Evolutionary conservation across 2,113 vertebrate genomes (phyloP).

Genomic region (Equus quagga): DNA sequence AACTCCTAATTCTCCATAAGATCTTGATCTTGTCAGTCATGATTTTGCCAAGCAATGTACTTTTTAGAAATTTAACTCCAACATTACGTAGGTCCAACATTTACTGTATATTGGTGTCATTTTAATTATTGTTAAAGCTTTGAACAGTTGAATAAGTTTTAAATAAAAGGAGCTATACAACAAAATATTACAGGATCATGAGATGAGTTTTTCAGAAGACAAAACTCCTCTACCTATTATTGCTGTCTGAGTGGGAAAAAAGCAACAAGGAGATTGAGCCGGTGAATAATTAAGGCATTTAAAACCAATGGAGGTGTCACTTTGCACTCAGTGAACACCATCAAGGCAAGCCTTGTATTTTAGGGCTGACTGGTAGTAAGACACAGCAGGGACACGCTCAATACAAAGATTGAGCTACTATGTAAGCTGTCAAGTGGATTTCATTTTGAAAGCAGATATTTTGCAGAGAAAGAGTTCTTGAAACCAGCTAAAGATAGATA

Average conservation of each 20-base stretch:
- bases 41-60: not conserved
- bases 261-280: not conserved
- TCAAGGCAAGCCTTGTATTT: slow-evolving; percentile 53
- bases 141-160: not conserved
- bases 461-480: not conserved
- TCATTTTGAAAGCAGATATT: slow-evolving; percentile 62
- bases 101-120: not conserved
- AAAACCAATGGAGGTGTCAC: slow-evolving; percentile 63
- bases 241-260: not conserved
- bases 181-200: not conserved
- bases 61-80: slow-evolving; percentile 38
- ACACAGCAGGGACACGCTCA: slow-evolving; percentile 43
- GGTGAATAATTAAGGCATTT: slow-evolving; percentile 70
- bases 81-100: not conserved
- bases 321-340: slow-evolving; percentile 4
- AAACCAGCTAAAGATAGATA: slow-evolving; percentile 35
- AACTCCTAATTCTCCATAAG: not conserved
- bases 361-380: slow-evolving; percentile 54
- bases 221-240: slow-evolving; percentile 28
- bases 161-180: not conserved
- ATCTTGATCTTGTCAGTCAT: not conserved
- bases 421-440: slow-evolving; percentile 56
- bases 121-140: slow-evolving; percentile 18
- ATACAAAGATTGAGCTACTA: slow-evolving; percentile 37
- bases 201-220: slow-evolving; percentile 43